phyloP scores from a whole-genome alignment of 1,140 invertebrate species.

The Eupeodes corollae region DNA sequence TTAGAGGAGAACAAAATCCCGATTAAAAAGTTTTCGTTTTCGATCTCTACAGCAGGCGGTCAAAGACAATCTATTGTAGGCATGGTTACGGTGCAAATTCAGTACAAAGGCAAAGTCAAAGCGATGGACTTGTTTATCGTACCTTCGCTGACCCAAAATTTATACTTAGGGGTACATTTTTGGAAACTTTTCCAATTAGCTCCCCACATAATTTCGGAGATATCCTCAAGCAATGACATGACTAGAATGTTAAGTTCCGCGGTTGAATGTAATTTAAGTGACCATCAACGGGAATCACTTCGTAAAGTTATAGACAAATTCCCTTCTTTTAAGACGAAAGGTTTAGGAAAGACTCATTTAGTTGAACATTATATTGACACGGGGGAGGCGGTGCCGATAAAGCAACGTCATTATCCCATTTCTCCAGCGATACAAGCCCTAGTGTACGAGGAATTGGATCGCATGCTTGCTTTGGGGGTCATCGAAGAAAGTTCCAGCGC shows the following conservation, averaged over 20 bases:
- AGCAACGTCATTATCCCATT: too few species aligned
- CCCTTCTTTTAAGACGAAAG: conserved; percentile 2
- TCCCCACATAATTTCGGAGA: neutral
- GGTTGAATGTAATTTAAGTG: neutral
- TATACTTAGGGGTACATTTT: conserved; percentile 5
- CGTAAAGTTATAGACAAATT: conserved; percentile 10
- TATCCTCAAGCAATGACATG: neutral
- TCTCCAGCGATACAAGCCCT: too few species aligned
- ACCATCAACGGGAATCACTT: neutral
- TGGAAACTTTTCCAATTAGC: conserved; percentile 10
- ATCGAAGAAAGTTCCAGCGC: too few species aligned
- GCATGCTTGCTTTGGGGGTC: too few species aligned
- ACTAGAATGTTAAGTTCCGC: neutral
- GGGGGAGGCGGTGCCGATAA: too few species aligned
- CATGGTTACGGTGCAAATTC: neutral
- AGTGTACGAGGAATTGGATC: too few species aligned
- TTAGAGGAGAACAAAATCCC: neutral
- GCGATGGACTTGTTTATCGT: conserved; percentile 1
- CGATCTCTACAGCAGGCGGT: conserved; percentile 1
- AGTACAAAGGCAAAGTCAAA: neutral
- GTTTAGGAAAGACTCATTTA: conserved; percentile 14
- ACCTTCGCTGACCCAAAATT: conserved; percentile 1
- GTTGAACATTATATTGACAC: conserved; percentile 17
- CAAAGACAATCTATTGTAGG: too few species aligned
- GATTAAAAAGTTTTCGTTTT: neutral